Percentiles rank a stretch among this genome's conserved stretches.
phyloP scores from a whole-genome alignment of 2,113 vertebrate species.

The Albula goreensis region DNA sequence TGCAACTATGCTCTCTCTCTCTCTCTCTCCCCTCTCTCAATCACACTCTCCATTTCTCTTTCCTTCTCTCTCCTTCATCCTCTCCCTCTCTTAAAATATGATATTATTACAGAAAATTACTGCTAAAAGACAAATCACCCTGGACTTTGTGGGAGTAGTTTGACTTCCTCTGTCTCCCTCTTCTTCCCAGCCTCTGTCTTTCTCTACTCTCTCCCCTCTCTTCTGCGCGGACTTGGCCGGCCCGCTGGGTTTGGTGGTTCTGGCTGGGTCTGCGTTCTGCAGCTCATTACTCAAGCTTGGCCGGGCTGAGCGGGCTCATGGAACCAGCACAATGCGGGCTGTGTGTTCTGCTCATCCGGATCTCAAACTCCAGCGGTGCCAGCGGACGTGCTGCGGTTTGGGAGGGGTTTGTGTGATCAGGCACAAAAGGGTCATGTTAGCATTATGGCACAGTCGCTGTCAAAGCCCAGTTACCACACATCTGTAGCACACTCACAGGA shows the following conservation, averaged over 20 bases:
- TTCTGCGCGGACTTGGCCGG: constrained; percentile 33
- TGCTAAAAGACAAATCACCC: too few relatives aligned
- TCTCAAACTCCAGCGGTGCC: constrained; percentile 60
- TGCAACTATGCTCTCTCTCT: constrained; percentile 32
- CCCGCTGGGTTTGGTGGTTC: constrained; percentile 38
- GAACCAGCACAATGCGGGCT: constrained; percentile 62
- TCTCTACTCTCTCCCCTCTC: constrained; percentile 30
- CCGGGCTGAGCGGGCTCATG: constrained; percentile 53
- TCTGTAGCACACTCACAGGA: too few relatives aligned
- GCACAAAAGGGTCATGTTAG: neutral
- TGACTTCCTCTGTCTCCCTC: constrained; percentile 8
- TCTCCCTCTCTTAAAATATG: constrained; percentile 11
- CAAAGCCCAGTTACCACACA: too few relatives aligned
- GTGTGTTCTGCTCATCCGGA: constrained; percentile 60
- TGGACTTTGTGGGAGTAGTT: too few relatives aligned
- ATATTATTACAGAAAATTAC: too few relatives aligned
- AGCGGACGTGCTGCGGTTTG: constrained; percentile 56
- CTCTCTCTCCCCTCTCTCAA: too few relatives aligned
- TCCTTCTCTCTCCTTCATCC: constrained; percentile 29
- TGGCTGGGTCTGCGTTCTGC: constrained; percentile 47
- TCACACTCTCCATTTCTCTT: constrained; percentile 20
- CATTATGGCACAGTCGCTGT: too few relatives aligned
- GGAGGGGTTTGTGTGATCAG: neutral
- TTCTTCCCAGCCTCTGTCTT: constrained; percentile 39
- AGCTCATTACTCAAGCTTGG: constrained; percentile 59